Conservation (phyloP, 2,113 vertebrate genomes). For the Hippocampus mohnikei region DNA sequence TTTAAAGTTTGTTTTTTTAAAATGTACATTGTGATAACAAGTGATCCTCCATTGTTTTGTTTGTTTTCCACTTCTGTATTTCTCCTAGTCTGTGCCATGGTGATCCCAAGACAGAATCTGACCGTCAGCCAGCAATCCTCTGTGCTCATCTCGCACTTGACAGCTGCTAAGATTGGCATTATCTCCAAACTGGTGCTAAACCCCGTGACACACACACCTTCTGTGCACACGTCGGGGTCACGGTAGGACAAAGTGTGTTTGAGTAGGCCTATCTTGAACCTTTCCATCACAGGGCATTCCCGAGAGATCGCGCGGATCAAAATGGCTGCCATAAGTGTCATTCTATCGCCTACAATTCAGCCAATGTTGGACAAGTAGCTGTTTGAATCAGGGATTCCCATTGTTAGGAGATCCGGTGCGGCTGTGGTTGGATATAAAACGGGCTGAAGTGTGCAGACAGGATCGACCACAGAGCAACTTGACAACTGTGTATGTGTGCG, state of each 20-base stretch:
- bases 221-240: constrained; percentile 34
- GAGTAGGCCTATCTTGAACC: constrained; percentile 27
- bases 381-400: constrained; percentile 51
- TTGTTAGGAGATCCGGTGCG: constrained; percentile 45
- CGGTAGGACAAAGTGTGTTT: constrained; percentile 36
- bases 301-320: constrained; percentile 49
- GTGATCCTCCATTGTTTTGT: background rate
- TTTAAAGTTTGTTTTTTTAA: no score
- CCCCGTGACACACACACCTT: constrained; percentile 40
- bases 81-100: constrained; percentile 7
- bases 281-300: constrained; percentile 53
- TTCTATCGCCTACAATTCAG: constrained; percentile 26
- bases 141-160: constrained; percentile 59
- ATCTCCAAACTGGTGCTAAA: constrained; percentile 55
- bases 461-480: constrained; percentile 22
- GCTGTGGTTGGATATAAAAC: constrained; percentile 24
- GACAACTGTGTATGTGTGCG: constrained; percentile 44
- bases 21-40: background rate
- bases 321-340: constrained; percentile 22
- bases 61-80: constrained; percentile 2
- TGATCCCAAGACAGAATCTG: constrained; percentile 43
- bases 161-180: constrained; percentile 58
- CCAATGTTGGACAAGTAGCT: constrained; percentile 19
- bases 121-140: constrained; percentile 37
- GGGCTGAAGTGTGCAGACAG: constrained; percentile 30